Percentiles rank a stretch among this genome's conserved stretches.
phyloP scores from a whole-genome alignment of 2,888 invertebrate genomes.

The Gymnocheta viridis region DNA sequence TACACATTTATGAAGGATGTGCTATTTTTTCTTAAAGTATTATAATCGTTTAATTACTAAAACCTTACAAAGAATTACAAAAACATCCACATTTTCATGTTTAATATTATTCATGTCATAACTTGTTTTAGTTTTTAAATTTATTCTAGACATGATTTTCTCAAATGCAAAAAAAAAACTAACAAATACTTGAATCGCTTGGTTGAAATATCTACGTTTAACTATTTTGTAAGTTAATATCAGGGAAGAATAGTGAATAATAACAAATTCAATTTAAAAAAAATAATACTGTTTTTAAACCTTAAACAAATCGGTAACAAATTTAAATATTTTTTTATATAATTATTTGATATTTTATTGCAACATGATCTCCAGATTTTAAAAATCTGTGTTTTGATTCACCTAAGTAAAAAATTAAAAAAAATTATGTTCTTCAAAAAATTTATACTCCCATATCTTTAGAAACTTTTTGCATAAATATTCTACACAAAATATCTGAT shows the following conservation, averaged over 20 bases:
- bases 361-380: too few relatives aligned
- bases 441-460: too few relatives aligned
- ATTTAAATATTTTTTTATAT: too few relatives aligned
- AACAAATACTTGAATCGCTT: slow-evolving; percentile 13
- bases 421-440: too few relatives aligned
- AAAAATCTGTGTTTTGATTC: too few relatives aligned
- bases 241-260: slow-evolving; percentile 1
- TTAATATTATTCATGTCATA: slow-evolving; percentile 19
- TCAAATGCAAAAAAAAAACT: not conserved
- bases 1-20: slow-evolving; percentile 20
- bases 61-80: not conserved
- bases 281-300: not conserved
- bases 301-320: not conserved
- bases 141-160: slow-evolving; percentile 52
- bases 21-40: slow-evolving; percentile 4
- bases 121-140: slow-evolving; percentile 26
- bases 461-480: too few relatives aligned
- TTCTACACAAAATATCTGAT: too few relatives aligned
- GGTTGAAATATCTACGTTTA: slow-evolving; percentile 26
- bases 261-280: not conserved
- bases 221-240: not conserved
- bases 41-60: slow-evolving; percentile 50
- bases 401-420: too few relatives aligned
- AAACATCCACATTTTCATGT: slow-evolving; percentile 8
- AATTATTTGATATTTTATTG: too few relatives aligned